A percentile compares a stretch with the other conserved stretches of the same genome.
Evolutionary conservation across 2,797 vertebrate genomes (phyloP).

Genomic region (Sphaeramia orbicularis): DNA sequence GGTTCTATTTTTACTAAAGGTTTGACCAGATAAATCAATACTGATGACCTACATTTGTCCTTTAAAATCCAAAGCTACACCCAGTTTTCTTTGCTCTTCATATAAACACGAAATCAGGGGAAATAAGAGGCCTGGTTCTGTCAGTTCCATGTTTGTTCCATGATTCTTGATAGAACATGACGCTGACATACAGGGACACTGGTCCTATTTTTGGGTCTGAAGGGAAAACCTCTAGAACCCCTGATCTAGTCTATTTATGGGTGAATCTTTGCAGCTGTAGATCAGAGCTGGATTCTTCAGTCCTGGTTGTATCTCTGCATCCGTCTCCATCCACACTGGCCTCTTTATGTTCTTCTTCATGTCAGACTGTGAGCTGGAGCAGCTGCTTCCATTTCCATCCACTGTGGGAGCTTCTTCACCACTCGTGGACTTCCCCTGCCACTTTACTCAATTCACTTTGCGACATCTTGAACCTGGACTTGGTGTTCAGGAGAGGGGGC

Average conservation of each 20-base stretch:
- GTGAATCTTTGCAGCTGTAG: background rate
- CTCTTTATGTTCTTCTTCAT: constrained; percentile 19
- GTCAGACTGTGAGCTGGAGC: background rate
- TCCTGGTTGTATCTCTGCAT: background rate
- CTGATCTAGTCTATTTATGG: no score
- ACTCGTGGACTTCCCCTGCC: constrained; percentile 25
- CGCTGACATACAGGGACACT: no score
- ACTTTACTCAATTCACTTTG: constrained; percentile 64
- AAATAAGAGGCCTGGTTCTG: background rate
- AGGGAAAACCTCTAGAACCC: no score
- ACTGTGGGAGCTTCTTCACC: constrained; percentile 22
- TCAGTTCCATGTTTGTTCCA: background rate
- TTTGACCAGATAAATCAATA: no score
- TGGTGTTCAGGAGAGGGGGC: constrained; percentile 24
- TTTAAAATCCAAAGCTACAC: no score
- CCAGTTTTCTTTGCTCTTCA: no score
- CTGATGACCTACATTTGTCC: no score
- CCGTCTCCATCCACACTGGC: background rate
- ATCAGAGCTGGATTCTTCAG: constrained; percentile 4
- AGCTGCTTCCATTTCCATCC: constrained; percentile 29
- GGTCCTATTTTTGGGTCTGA: no score
- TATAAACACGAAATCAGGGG: no score
- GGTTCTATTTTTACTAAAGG: no score
- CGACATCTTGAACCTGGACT: constrained; percentile 72
- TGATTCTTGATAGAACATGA: no score